Evolutionary conservation across 2,888 invertebrate genomes (phyloP), one percentile per base, ranked within the genome.

Genomic region (Lypha dubia): DNA sequence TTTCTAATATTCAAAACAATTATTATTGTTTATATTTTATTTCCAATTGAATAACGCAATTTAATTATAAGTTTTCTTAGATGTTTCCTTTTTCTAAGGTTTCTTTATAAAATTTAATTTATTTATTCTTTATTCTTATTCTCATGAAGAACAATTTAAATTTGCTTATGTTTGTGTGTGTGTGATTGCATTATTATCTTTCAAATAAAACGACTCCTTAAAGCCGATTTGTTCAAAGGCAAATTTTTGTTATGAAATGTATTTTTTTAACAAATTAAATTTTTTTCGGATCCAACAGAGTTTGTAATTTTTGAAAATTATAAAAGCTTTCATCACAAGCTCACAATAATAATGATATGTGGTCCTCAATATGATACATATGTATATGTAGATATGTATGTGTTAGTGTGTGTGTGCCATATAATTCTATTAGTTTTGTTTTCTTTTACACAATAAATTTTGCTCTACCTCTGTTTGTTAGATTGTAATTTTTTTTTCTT

Each of bases 1-100:
- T 28, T 60, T 32, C 41, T 49, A 20, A 28, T 62, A 9, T 41
- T 41, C 4, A 41, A 13, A 41, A 41, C 3, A 2, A 44, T 4
- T 1, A 8, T 1, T 5, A 35, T 65, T n/a, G 22, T 56, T 60
- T 53, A 32, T 63, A 53, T 58, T 15, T n/a, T n/a, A n/a, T n/a
- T 71, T 79, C 63, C 63, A 58, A 65, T 79, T 41, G 65, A 73
- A 49, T 73, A 73, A 67, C 46, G 49, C 51, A 73, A 11, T 65
- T 79, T 79, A 79, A 79, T 73, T 56, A 73, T 60, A 41, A 24
- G 24, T 79, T 79, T 46, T 13, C 5, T 6, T 41, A 15, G 22
- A 11, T 46, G n/a, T n/a, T n/a, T n/a, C n/a, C 46, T 56, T 46
- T 56, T 35, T 41, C 8, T 51, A 24, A 38, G 56, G 2, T 46